These are phyloP conservation scores for Odontocerum albicorne DNA, from an alignment of 2,888 invertebrate genomes.

Conservation along the genomic window DNA sequence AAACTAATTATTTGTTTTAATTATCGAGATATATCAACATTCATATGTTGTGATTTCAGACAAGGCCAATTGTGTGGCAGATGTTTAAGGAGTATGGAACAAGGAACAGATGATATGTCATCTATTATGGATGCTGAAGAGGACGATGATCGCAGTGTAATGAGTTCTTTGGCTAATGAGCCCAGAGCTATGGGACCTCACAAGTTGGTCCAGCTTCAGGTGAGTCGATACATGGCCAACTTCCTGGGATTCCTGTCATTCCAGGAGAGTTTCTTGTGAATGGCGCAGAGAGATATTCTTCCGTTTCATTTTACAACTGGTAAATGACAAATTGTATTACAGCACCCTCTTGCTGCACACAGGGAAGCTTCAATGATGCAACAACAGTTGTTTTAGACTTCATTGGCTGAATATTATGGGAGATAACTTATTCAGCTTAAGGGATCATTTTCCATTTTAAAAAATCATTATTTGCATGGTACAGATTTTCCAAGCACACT, in stretches of 20 bases:
- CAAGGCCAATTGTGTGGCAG: conserved; percentile 82
- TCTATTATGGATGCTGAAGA: conserved; percentile 72
- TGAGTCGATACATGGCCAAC: conserved; percentile 48
- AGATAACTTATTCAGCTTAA: too few species aligned
- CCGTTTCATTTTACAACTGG: conserved; percentile 13
- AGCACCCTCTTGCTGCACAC: conserved; percentile 12
- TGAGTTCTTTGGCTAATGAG: conserved; percentile 50
- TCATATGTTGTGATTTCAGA: too few species aligned
- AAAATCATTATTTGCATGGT: too few species aligned
- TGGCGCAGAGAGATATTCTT: neutral
- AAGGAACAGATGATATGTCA: conserved; percentile 60
- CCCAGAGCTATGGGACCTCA: conserved; percentile 44
- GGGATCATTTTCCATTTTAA: too few species aligned
- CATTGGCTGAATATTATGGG: too few species aligned
- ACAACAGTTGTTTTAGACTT: neutral
- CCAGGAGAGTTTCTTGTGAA: conserved; percentile 37
- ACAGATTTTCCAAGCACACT: too few species aligned
- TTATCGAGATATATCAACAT: too few species aligned
- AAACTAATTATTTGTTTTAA: too few species aligned
- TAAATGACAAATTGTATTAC: conserved; percentile 26
- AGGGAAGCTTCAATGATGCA: conserved; percentile 7
- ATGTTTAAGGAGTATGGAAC: conserved; percentile 68
- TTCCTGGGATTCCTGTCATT: conserved; percentile 37
- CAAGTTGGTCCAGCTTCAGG: conserved; percentile 61
- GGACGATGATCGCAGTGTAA: conserved; percentile 70